Evolutionary conservation across 2,113 vertebrate genomes (phyloP).

Genomic region (Natator depressus): DNA sequence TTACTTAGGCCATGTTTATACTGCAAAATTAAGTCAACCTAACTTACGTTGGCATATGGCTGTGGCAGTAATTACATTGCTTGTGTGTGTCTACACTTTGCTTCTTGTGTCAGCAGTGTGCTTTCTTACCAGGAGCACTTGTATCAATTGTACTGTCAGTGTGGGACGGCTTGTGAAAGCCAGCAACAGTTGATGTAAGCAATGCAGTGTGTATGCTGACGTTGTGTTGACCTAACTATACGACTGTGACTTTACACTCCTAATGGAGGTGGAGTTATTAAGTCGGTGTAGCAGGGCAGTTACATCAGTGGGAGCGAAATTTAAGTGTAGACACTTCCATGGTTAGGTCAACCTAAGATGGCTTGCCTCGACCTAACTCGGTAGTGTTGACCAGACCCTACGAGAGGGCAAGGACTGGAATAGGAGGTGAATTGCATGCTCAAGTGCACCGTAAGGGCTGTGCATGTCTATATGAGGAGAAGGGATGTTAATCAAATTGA

Average conservation of each 20-base stretch:
- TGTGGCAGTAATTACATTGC: not conserved
- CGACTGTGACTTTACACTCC: not conserved
- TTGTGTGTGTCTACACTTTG: not conserved
- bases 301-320: not conserved
- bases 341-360: not conserved
- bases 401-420: not conserved
- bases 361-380: not conserved
- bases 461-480: not conserved
- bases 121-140: not conserved
- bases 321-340: not conserved
- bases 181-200: not conserved
- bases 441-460: not conserved
- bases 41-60: not conserved
- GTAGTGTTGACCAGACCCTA: not conserved
- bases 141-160: not conserved
- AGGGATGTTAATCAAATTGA: not conserved
- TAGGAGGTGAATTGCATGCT: not conserved
- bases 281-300: no score
- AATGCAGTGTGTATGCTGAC: not conserved
- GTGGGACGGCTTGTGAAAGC: not conserved
- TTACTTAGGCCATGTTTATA: accelerated
- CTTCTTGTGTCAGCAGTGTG: not conserved
- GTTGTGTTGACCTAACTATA: no score
- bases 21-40: not conserved
- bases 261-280: not conserved